Percentiles rank a stretch among this genome's conserved stretches.
These are phyloP conservation scores for Macrostomum lignano DNA, from an alignment of 1,140 invertebrate species.

Conservation along the genomic window DNA sequence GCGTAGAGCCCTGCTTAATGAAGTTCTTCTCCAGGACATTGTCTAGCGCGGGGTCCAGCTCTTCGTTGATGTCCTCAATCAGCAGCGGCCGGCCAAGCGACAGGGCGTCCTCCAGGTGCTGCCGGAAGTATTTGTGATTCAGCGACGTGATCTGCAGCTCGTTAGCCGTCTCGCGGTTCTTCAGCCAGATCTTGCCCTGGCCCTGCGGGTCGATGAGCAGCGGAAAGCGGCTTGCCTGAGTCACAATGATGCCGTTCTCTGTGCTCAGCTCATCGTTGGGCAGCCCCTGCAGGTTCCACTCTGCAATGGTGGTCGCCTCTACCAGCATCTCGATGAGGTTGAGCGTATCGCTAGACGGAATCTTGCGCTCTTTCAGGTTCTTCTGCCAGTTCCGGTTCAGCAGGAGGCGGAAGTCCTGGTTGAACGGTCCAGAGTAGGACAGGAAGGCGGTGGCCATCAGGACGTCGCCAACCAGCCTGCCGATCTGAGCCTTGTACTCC, in stretches of 20 bases:
- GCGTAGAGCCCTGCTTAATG: constrained; percentile 76
- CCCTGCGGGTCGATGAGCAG: constrained; percentile 74
- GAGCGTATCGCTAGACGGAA: constrained; percentile 30
- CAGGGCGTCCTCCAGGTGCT: constrained; percentile 70
- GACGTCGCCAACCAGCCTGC: constrained; percentile 65
- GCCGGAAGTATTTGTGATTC: constrained; percentile 83
- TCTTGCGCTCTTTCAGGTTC: constrained; percentile 31
- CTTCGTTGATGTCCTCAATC: constrained; percentile 75
- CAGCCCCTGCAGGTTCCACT: constrained; percentile 76
- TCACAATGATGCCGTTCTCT: constrained; percentile 79
- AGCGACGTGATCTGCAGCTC: constrained; percentile 71
- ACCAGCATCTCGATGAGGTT: constrained; percentile 75
- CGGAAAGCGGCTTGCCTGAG: constrained; percentile 68
- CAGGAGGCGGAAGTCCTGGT: constrained; percentile 37
- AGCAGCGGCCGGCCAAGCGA: constrained; percentile 65
- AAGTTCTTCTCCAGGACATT: constrained; percentile 90
- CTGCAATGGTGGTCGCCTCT: constrained; percentile 57
- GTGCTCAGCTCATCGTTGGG: constrained; percentile 81
- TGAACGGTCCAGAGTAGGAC: constrained; percentile 80
- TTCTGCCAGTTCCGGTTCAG: constrained; percentile 61
- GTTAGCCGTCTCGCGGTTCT: constrained; percentile 60
- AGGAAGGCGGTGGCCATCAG: constrained; percentile 66
- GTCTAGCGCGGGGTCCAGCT: constrained; percentile 75
- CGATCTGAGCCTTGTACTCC: constrained; percentile 64
- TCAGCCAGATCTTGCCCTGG: constrained; percentile 89